Base-by-base conservation (phyloP, 2,888 invertebrate genomes). In the Oscheius sp. region DNA sequence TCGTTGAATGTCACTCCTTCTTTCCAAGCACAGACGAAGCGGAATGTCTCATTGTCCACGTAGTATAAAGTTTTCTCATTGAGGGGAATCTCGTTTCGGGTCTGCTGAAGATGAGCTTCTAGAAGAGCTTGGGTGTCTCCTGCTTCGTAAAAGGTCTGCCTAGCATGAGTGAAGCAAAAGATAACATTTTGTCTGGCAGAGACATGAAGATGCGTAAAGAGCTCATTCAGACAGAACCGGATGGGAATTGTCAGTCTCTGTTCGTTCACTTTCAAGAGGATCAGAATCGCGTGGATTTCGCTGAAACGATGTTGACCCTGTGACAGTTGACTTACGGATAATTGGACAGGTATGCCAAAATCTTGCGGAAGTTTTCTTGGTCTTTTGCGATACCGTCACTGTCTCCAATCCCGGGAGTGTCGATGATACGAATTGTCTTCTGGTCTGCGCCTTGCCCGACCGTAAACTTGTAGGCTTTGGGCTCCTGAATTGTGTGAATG, bases 141-240 rank as follows among this genome's bases (percentile, higher is more conserved):
- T 4, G 80, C 53, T 2, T 32, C 50, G 60, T 76, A 81, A 55
- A 42, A n/a, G 21, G 73, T 71, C 13, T 21, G 3, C 63, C 66
- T 57, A 9, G 80, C 48, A 48, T 85, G 80, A 48, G 85, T 86
- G 75, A 86, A 86, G 32, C 76, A 72, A 60, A 85, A 85, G 21
- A 83, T 57, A 35, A 85, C 84, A 71, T 86, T 85, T 48, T 76
- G 59, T 21, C 70, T 63, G 29, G 84, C 85, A 33, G 63, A 71
- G 53, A 72, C 66, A 70, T 86, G 82, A 51, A 85, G 73, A 53
- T 85, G 75, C 1, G 75, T 72, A 21, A 85, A 70, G 10, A 85
- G 55, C 65, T 86, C 81, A 35, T 78, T 75, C 70, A 85, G 71
- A 71, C 86, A 86, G 63, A 78, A 85, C 32, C 77, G 59, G 73